phyloP scores from a whole-genome alignment of 2,797 vertebrate genomes.

The Cryptoprocta ferox region DNA sequence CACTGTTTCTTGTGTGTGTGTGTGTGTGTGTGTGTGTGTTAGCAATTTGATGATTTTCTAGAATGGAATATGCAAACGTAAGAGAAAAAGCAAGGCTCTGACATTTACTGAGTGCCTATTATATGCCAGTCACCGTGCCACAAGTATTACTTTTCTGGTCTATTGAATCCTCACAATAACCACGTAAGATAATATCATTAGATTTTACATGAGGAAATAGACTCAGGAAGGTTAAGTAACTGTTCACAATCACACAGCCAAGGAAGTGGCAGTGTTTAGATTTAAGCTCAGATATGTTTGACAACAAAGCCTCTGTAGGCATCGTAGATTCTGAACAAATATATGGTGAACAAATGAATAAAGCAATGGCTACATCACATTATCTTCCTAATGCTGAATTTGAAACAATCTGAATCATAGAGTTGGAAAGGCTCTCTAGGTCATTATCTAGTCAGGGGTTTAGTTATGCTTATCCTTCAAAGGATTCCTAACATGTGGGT shows the following conservation, averaged over 20 bases:
- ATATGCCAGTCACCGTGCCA: neutral
- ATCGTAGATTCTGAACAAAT: neutral
- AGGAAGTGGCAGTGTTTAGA: neutral
- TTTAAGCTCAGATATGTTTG: neutral
- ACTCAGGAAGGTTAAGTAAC: slow-evolving; percentile 22
- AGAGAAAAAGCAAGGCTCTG: neutral
- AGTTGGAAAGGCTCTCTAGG: neutral
- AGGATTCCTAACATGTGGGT: neutral
- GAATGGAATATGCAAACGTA: neutral
- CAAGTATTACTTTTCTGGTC: neutral
- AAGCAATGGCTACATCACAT: neutral
- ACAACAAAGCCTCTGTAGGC: slow-evolving; percentile 3
- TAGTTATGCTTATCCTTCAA: neutral
- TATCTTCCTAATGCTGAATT: neutral
- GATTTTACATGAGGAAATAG: neutral
- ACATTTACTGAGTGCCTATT: neutral
- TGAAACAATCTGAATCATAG: neutral
- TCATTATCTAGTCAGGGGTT: neutral
- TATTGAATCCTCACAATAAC: neutral
- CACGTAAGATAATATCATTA: neutral
- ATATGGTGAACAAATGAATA: neutral
- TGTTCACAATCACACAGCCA: neutral
- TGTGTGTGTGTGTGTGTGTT: too few relatives aligned
- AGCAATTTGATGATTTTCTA: slow-evolving; percentile 50
- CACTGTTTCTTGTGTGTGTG: neutral